Base-by-base conservation (phyloP, 2,113 vertebrate species). In the Phoxinus phoxinus region DNA sequence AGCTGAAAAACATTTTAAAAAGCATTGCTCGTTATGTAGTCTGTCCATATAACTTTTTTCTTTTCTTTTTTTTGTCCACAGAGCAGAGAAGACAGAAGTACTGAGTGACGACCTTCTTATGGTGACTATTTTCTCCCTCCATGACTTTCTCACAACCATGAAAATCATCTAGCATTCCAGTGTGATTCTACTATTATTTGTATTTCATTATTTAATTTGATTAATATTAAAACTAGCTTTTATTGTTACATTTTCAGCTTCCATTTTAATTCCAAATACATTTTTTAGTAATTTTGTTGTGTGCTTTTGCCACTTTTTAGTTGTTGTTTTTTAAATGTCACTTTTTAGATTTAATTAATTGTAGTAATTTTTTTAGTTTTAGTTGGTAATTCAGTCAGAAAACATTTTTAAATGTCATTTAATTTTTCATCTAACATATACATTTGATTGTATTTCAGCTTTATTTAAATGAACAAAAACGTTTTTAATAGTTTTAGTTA, bases 51-150 rank as follows among this genome's bases (percentile, higher is more conserved):
- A 78, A 69, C 44, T 30, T 69, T 86, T 27, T 74, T 41, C 2
- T 27, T 74, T 41, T 1, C 58, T 86, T 51, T 80, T 35, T 41
- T 1, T 69, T 90, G 46, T 83, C 9, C 76, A 85, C 92, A 99
- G 98, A 93, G 98, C 98, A 15, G 98, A 99, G 94, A 99, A 97
- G 90, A 99, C 98, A 0, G 98, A 99, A 90, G 98, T 99, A 10
- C 95, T 99, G 89, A 98, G 96, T 75, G 98, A 99, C 89, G 98
- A 99, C 92, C 96, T 99, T 13, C 89, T 99, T 53, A 96, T 96
- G 97, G 98, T 99, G 94, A 94, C 46, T 84, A 87, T 77, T 30
- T 17, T 19, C 0, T 85, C 37, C 2, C 73, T 25, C 59, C 79
- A n/a, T 32, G 2, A 59, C 15, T 78, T 78, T 12, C 23, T 78